phyloP scores from a whole-genome alignment of 2,113 vertebrate genomes.

The Cyphomyrus discorhynchus region DNA sequence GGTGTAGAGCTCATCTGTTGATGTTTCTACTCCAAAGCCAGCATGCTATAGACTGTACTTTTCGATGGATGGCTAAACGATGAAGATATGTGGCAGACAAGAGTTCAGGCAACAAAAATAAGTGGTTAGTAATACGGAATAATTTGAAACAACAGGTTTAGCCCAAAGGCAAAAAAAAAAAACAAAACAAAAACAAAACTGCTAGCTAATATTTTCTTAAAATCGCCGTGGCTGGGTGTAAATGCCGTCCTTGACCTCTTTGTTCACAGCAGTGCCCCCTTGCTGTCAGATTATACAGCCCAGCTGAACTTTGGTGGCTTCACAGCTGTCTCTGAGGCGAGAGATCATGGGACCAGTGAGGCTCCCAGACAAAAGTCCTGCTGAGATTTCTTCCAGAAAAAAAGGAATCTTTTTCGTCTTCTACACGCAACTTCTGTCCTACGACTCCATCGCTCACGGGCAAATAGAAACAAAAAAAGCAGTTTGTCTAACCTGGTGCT shows the following conservation, averaged over 20 bases:
- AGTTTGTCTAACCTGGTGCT: conserved; percentile 15
- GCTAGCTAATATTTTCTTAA: background rate
- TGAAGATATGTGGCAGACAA: background rate
- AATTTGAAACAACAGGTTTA: background rate
- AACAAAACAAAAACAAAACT: background rate
- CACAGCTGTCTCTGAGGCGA: conserved; percentile 2
- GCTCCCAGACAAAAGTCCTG: background rate
- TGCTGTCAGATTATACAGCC: background rate
- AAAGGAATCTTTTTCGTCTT: background rate
- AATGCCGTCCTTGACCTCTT: background rate
- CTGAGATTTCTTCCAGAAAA: background rate
- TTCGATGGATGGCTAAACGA: background rate
- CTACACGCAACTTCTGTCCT: background rate
- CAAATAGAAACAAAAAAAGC: background rate
- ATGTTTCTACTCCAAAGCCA: background rate
- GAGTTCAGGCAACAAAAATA: background rate
- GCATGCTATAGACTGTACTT: background rate
- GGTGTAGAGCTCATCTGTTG: background rate
- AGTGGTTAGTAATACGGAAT: background rate
- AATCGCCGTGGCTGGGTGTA: background rate
- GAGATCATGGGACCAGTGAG: background rate
- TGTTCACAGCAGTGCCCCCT: background rate
- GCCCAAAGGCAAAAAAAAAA: conserved; percentile 1
- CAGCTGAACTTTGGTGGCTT: background rate
- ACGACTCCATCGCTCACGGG: background rate